Conservation (phyloP, 1,140 invertebrate genomes). For the Halictus rubicundus region DNA sequence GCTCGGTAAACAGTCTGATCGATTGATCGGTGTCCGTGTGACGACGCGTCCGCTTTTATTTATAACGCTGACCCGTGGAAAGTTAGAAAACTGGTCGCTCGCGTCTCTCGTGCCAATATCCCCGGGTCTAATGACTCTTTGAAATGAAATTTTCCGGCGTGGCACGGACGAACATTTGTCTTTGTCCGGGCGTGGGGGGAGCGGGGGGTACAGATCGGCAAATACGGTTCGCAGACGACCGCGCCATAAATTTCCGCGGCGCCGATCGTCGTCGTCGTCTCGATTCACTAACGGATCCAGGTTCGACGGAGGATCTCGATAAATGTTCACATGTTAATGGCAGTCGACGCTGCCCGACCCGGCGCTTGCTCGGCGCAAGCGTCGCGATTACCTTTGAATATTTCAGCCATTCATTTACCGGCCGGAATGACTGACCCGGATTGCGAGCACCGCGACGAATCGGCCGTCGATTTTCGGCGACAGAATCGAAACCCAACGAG, state of each 20-base stretch:
- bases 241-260: background rate
- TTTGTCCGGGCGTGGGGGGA: background rate
- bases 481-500: background rate
- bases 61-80: constrained; percentile 24
- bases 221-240: constrained; percentile 1
- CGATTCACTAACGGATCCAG: background rate
- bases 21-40: constrained; percentile 23
- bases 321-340: constrained; percentile 39
- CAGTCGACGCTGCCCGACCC: background rate
- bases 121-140: constrained; percentile 37
- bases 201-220: background rate
- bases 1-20: background rate
- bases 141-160: constrained; percentile 27
- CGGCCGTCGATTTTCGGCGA: background rate
- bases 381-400: constrained; percentile 44
- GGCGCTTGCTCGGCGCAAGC: background rate
- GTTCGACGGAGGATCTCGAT: constrained; percentile 11
- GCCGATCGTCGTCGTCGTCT: background rate
- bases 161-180: constrained; percentile 4
- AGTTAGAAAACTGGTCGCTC: constrained; percentile 12
- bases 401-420: constrained; percentile 38
- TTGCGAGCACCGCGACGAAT: background rate
- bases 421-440: constrained; percentile 23
- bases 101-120: constrained; percentile 21
- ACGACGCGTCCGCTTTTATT: constrained; percentile 29